Evolutionary conservation across 2,113 vertebrate genomes (phyloP).

Genomic region (Meriones unguiculatus): DNA sequence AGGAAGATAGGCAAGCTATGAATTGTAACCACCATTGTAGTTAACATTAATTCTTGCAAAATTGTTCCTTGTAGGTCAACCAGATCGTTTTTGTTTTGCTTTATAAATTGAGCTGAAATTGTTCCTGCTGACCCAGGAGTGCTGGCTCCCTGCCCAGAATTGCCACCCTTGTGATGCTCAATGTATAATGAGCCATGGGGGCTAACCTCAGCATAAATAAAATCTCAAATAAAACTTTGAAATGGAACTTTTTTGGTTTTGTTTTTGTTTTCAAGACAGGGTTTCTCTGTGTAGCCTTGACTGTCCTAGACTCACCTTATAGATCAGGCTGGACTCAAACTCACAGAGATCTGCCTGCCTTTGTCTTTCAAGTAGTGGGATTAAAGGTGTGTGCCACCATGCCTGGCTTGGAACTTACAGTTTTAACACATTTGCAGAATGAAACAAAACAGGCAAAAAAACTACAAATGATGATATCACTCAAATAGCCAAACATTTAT

Average conservation of each 20-base stretch:
- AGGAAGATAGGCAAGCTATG: slow-evolving; percentile 54
- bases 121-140: slow-evolving; percentile 44
- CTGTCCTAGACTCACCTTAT: too few relatives aligned
- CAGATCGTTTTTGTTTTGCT: slow-evolving; percentile 54
- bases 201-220: slow-evolving; percentile 78
- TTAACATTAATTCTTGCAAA: slow-evolving; percentile 63
- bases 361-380: too few relatives aligned
- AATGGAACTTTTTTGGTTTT: too few relatives aligned
- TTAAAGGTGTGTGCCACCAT: too few relatives aligned
- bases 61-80: slow-evolving; percentile 60
- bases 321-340: too few relatives aligned
- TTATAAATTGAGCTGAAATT: slow-evolving; percentile 66
- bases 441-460: slow-evolving; percentile 63
- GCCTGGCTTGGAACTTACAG: slow-evolving; percentile 38
- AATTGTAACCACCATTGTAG: slow-evolving; percentile 35
- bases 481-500: background rate
- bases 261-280: too few relatives aligned
- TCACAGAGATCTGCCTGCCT: too few relatives aligned
- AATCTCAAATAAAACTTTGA: slow-evolving; percentile 50
- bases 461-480: slow-evolving; percentile 54
- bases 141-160: slow-evolving; percentile 69
- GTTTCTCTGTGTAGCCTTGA: too few relatives aligned
- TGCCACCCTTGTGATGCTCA: slow-evolving; percentile 33
- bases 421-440: slow-evolving; percentile 69
- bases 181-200: slow-evolving; percentile 55